phyloP scores from a whole-genome alignment of 2,113 vertebrate species.

The Lipotes vexillifer region DNA sequence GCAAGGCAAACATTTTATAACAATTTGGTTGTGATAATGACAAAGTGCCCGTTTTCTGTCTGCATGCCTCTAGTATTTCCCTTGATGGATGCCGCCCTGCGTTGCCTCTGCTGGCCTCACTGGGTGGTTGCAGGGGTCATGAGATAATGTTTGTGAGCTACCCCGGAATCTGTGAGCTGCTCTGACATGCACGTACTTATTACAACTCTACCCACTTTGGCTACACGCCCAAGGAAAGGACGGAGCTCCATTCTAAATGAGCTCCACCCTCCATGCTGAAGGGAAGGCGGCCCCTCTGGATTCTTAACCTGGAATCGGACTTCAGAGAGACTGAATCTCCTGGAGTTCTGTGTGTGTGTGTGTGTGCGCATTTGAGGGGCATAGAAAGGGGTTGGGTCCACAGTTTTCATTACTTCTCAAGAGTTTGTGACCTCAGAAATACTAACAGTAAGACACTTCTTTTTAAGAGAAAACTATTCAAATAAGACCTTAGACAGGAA shows the following conservation, averaged over 20 bases:
- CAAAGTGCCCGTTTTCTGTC: not conserved
- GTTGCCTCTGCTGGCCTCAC: not conserved
- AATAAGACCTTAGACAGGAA: not conserved
- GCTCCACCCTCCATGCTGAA: accelerated
- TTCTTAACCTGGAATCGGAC: not conserved
- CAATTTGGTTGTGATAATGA: not conserved
- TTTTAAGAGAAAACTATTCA: not conserved
- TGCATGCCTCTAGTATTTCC: not conserved
- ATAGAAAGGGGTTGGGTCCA: not conserved
- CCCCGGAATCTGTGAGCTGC: not conserved
- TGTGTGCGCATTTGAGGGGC: not conserved
- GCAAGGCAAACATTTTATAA: not conserved
- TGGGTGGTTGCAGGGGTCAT: accelerated
- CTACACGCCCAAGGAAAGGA: accelerated
- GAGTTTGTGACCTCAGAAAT: not conserved
- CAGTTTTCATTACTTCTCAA: not conserved
- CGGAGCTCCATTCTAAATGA: accelerated
- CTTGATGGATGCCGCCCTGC: no score
- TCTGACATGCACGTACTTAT: accelerated
- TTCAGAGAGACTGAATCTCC: not conserved
- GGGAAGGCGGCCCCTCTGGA: not conserved
- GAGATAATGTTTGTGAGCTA: not conserved
- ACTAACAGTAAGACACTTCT: not conserved
- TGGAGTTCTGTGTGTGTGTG: not conserved
- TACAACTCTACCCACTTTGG: not conserved